Evolutionary conservation across 2,888 invertebrate species (phyloP), one percentile per base, ranked within the genome.

Genomic region (Eupeodes latifasciatus): DNA sequence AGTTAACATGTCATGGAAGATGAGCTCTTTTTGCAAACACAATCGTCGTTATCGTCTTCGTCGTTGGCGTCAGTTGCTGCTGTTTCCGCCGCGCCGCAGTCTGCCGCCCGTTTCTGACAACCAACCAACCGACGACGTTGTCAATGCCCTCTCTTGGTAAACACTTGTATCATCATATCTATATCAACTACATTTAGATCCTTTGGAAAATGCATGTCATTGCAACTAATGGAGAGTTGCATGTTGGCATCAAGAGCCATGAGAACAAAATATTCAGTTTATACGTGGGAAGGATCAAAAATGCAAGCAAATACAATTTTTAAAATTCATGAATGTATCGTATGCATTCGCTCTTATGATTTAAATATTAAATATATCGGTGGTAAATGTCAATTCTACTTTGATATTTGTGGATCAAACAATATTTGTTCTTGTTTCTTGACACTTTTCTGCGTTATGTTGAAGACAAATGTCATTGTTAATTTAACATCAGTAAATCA

Each of bases 201-300:
- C 81, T 40, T 78, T 74, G 84, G 59, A 67, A 77, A 67, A 76
- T 77, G 76, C 72, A 76, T 72, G 77, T 74, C 81, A 77, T 62
- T 81, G 77, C 77, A 66, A 67, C 85, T 78, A 85, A 85, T 85
- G 81, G 85, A 77, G 85, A 77, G 67, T 77, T 85, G 85, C 72
- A 59, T 74, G 78, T 74, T 72, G 55, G 74, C 36, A 40, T 40
- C 40, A 40, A 66, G n/a, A 40, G 49, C 4, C 59, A 81, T 71
- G 76, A 81, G 62, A 64, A 81, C 72, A 76, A 64, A 81, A 71
- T 81, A 76, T 76, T 66, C 44, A 40, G 72, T 85, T 85, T 66
- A 9, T 40, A 40, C 3, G 3, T 75, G 64, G 34, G 10, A 16
- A 40, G 10, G 16, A 51, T 19, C 36, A 11, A 69, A 11, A 69